These are phyloP conservation scores for Tragelaphus buxtoni DNA, from an alignment of 2,113 vertebrate genomes.

Conservation along the genomic window DNA sequence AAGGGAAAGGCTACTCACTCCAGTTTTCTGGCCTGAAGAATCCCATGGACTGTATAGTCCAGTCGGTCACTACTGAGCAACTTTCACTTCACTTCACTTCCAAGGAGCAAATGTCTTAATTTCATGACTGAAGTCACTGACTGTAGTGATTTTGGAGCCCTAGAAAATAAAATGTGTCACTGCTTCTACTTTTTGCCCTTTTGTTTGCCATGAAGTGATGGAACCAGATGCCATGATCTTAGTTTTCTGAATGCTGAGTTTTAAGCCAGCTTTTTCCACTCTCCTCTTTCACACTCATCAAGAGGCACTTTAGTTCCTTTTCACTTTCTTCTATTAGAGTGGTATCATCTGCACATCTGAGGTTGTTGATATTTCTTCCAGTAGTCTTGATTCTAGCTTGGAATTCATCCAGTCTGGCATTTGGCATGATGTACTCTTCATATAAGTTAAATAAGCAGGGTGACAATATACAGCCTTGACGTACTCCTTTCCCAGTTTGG, in stretches of 20 bases:
- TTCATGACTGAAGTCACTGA: not conserved
- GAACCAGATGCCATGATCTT: not conserved
- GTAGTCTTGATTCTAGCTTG: not conserved
- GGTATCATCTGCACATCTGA: not conserved
- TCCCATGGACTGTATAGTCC: not conserved
- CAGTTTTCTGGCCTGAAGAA: not conserved
- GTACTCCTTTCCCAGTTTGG: not conserved
- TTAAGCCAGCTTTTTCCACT: not conserved
- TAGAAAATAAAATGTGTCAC: not conserved
- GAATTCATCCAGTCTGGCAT: not conserved
- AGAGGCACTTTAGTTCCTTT: not conserved
- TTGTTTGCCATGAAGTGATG: not conserved
- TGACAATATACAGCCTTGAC: not conserved
- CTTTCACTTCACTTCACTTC: not conserved
- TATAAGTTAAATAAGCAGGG: not conserved
- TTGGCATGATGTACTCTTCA: not conserved
- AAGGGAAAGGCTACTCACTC: not conserved
- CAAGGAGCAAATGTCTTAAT: not conserved
- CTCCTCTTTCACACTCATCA: not conserved
- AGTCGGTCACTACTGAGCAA: fast-evolving
- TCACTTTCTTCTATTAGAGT: not conserved
- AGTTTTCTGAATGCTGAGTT: not conserved
- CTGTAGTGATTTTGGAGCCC: not conserved
- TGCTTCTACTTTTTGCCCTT: not conserved
- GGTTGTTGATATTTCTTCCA: not conserved